These are phyloP conservation scores for Myiotriccus ornatus DNA, from an alignment of 2,797 vertebrate species.

Conservation along the genomic window DNA sequence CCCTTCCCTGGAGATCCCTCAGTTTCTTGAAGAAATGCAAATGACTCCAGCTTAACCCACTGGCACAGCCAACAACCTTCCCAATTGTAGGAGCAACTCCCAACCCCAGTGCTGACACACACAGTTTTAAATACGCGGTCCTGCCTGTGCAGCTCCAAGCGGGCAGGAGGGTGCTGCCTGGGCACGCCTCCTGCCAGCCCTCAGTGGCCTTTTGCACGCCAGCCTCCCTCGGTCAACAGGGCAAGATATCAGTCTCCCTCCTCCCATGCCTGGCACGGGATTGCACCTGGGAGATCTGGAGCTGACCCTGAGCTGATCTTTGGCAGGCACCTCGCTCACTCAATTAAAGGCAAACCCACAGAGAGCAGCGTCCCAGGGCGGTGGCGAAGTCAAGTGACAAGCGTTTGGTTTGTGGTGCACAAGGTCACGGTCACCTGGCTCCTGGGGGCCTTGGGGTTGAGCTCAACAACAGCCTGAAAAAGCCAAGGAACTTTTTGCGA, in stretches of 20 bases:
- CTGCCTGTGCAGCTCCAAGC: not conserved
- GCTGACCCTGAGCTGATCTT: not conserved
- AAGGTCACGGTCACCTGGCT: not conserved
- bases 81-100: fast-evolving
- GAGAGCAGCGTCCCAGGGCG: not conserved
- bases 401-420: not conserved
- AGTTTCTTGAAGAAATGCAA: fast-evolving
- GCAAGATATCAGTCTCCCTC: not conserved
- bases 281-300: not conserved
- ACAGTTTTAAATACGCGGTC: not conserved
- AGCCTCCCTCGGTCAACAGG: not conserved
- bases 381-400: not conserved
- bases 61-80: not conserved
- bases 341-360: not conserved
- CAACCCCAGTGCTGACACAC: not conserved
- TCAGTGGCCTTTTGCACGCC: not conserved
- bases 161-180: not conserved
- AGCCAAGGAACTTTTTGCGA: not conserved
- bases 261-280: not conserved
- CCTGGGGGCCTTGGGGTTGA: not conserved
- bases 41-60: not conserved
- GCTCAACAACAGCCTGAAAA: not conserved
- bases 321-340: not conserved
- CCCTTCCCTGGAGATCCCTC: not conserved
- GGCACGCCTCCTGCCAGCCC: not conserved